These are phyloP conservation scores for Poeciliopsis prolifica DNA, from an alignment of 2,113 vertebrate species.

Conservation along the genomic window DNA sequence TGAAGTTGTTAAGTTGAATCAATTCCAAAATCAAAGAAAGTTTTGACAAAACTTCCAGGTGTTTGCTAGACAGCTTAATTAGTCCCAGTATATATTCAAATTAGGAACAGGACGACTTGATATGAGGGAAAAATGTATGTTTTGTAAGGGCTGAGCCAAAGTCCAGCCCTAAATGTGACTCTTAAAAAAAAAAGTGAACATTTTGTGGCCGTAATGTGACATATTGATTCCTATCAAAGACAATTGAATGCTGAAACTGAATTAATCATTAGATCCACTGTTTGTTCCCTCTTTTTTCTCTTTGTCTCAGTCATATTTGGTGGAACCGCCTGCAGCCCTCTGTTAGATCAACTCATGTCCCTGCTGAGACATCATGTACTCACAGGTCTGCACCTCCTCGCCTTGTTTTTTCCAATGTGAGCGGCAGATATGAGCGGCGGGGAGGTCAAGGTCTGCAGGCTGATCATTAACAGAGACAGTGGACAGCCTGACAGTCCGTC, in stretches of 20 bases:
- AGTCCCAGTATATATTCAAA: no score
- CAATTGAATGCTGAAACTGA: background rate
- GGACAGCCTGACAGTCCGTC: background rate
- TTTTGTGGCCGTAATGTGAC: no score
- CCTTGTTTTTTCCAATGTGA: constrained; percentile 21
- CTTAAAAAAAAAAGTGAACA: no score
- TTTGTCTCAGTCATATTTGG: background rate
- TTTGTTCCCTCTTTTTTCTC: background rate
- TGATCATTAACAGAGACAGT: constrained; percentile 63
- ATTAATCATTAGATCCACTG: background rate
- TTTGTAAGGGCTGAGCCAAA: background rate
- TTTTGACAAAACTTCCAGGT: no score
- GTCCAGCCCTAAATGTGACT: no score
- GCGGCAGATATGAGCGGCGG: constrained; percentile 8
- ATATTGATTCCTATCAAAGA: no score
- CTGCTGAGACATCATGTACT: background rate
- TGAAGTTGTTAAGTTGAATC: background rate
- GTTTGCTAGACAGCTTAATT: no score
- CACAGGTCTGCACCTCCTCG: background rate
- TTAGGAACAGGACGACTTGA: no score
- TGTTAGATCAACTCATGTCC: background rate
- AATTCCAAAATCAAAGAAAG: background rate
- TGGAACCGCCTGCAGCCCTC: background rate
- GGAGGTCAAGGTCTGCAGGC: constrained; percentile 59
- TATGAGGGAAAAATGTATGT: background rate